Conservation (phyloP, 1,140 invertebrate genomes). For the Diorhabda elongata region DNA sequence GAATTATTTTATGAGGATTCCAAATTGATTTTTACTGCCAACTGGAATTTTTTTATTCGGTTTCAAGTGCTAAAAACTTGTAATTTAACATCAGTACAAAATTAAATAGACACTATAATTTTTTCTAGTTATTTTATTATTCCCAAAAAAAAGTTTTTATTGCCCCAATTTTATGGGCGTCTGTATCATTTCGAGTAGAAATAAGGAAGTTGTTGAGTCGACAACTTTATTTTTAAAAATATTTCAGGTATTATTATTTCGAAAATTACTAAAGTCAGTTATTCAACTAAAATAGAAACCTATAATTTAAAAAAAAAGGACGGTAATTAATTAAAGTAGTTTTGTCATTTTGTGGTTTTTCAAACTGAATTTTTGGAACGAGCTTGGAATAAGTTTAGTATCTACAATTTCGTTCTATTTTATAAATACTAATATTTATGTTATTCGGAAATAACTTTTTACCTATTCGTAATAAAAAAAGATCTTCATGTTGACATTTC, state of each 20-base stretch:
- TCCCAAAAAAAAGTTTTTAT: not conserved
- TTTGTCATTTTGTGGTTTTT: not conserved
- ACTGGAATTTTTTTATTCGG: too few species aligned
- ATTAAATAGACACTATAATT: not conserved
- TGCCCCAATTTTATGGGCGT: not conserved
- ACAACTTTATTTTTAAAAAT: not conserved
- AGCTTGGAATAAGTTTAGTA: not conserved
- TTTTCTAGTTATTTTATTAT: not conserved
- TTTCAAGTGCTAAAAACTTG: too few species aligned
- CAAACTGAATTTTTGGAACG: not conserved
- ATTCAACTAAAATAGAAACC: not conserved
- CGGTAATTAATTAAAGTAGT: not conserved
- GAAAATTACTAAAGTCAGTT: not conserved
- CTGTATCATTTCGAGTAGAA: not conserved
- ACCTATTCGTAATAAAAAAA: too few species aligned
- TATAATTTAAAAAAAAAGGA: not conserved
- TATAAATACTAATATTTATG: too few species aligned
- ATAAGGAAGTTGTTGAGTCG: too few species aligned
- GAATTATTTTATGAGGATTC: too few species aligned
- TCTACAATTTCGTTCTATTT: not conserved
- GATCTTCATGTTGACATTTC: too few species aligned
- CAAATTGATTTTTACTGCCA: too few species aligned
- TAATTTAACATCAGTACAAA: too few species aligned
- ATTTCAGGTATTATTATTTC: slow-evolving; percentile 3
- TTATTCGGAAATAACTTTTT: too few species aligned